Evolutionary conservation across 2,113 vertebrate genomes (phyloP).

Genomic region (Calcarius ornatus): DNA sequence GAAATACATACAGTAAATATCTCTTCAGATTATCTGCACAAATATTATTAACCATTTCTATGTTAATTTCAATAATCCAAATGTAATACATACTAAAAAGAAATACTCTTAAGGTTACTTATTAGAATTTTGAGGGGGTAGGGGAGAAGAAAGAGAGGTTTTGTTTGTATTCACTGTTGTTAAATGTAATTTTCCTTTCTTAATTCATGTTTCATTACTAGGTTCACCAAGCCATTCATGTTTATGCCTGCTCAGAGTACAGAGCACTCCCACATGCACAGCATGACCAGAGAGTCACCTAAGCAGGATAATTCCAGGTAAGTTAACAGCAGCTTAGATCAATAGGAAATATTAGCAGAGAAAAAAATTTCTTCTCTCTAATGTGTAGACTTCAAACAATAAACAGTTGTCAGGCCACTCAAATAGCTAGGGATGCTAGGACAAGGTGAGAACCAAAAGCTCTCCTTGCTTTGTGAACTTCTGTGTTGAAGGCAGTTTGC

Average conservation of each 20-base stretch:
- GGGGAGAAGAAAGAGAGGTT: neutral
- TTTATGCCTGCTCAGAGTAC: slow-evolving; percentile 38
- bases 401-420: neutral
- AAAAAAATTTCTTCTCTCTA: neutral
- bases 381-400: neutral
- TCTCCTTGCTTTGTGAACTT: neutral
- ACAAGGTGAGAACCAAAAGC: neutral
- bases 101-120: neutral
- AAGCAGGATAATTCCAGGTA: slow-evolving; percentile 33
- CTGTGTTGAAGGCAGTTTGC: neutral
- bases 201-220: neutral
- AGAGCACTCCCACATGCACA: neutral
- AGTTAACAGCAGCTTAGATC: neutral
- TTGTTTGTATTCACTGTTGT: neutral
- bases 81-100: neutral
- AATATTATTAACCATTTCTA: neutral
- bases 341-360: neutral
- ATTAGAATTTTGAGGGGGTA: neutral
- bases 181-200: neutral
- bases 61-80: neutral
- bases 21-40: neutral
- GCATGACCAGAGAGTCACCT: neutral
- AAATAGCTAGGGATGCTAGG: neutral
- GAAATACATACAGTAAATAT: neutral
- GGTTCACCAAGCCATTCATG: slow-evolving; percentile 40